Percentiles rank a stretch among this genome's conserved stretches.
Conservation (phyloP, 2,113 vertebrate species). For the Etheostoma cragini region DNA sequence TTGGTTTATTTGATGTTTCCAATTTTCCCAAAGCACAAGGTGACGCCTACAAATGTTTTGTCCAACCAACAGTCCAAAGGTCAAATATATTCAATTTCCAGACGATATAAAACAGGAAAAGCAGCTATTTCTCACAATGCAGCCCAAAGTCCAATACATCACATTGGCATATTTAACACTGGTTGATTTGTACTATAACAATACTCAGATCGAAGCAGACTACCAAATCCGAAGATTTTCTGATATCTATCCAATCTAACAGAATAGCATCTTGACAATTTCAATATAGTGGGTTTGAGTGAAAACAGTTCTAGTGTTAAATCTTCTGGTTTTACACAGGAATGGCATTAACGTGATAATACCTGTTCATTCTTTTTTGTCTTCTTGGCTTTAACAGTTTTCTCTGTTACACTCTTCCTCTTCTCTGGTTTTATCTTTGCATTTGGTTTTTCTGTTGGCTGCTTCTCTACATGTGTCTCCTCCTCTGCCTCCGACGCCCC, state of each 20-base stretch:
- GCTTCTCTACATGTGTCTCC: conserved; percentile 43
- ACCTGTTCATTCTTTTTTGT: conserved; percentile 71
- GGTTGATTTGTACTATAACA: not conserved
- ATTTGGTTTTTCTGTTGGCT: conserved; percentile 24
- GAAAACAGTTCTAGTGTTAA: not conserved
- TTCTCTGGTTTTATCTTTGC: conserved; percentile 56
- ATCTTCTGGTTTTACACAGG: not conserved
- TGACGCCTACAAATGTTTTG: not conserved
- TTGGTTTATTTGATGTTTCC: not conserved
- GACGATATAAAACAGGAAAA: too few species aligned
- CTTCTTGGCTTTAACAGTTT: conserved; percentile 68
- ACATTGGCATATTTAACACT: not conserved
- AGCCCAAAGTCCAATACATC: too few species aligned
- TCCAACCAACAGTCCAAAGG: not conserved
- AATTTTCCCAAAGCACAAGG: not conserved
- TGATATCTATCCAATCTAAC: not conserved
- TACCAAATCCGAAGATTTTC: too few species aligned
- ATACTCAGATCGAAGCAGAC: not conserved
- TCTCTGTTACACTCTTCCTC: conserved; percentile 71
- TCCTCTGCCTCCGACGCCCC: conserved; percentile 68
- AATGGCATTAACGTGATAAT: not conserved
- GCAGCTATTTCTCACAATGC: too few species aligned
- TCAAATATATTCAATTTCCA: not conserved
- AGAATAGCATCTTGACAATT: not conserved
- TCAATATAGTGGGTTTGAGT: too few species aligned